Evolutionary conservation across 2,888 invertebrate species (phyloP).

Genomic region (Gastracanthus pulcherrimus): DNA sequence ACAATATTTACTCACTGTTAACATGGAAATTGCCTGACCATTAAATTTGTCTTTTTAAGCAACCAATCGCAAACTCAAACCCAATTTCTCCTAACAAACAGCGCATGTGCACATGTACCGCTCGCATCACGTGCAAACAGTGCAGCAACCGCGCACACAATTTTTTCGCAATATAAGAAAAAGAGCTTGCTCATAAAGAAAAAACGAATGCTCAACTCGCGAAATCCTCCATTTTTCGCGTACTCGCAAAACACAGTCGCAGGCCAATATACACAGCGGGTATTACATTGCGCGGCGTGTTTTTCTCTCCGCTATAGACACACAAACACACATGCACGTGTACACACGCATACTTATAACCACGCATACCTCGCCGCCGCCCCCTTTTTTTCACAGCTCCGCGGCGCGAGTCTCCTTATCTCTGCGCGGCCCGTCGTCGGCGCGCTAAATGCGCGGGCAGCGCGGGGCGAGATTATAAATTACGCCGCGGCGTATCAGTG

Average conservation of each 20-base stretch:
- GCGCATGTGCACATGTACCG: background rate
- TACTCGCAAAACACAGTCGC: too few relatives aligned
- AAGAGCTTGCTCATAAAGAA: background rate
- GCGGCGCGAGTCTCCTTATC: background rate
- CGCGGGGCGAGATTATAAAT: conserved; percentile 38
- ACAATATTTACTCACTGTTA: too few relatives aligned
- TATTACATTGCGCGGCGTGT: too few relatives aligned
- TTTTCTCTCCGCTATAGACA: too few relatives aligned
- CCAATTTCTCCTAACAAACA: too few relatives aligned
- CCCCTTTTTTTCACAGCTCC: background rate
- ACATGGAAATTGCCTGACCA: too few relatives aligned
- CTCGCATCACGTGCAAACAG: background rate
- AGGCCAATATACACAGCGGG: too few relatives aligned
- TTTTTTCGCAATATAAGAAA: background rate
- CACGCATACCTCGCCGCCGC: background rate
- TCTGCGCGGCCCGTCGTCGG: background rate
- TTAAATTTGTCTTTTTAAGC: background rate
- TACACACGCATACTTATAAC: background rate
- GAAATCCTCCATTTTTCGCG: too few relatives aligned
- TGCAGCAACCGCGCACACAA: background rate
- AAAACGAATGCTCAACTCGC: background rate
- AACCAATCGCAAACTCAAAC: background rate
- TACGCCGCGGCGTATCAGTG: background rate
- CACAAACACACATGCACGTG: too few relatives aligned
- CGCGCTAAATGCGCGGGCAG: conserved; percentile 9